Evolutionary conservation across 2,113 vertebrate genomes (phyloP), one percentile per base, ranked within the genome.

Genomic region (Pseudonaja textilis): DNA sequence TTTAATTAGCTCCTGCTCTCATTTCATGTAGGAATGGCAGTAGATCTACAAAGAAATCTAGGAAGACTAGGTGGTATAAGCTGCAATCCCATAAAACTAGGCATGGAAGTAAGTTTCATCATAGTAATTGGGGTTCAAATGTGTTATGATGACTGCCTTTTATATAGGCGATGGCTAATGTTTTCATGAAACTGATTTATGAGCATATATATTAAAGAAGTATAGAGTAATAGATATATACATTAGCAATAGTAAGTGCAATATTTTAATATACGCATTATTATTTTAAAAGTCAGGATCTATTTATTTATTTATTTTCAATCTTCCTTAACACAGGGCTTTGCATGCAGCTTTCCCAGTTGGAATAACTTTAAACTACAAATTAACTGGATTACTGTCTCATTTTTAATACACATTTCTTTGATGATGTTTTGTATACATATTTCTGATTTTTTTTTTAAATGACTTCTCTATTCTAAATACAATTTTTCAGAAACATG

Each of bases 1-100:
- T 98, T 98, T 98, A 98, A 98, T 98, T 98, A 98, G 96, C 95
- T 95, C 96, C 96, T 96, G 97, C 95, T 97, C 93, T 96, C 94
- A 95, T 91, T 95, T 97, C 97, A 94, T 93, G 94, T 81, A 88
- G 96, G 96, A 97, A 96, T 92, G 74, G 96, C 91, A 96, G 94
- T 95, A 95, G 94, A 96, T 97, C 93, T 93, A 90, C 94, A 55
- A 50, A 92, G 96, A 93, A 91, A 91, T 94, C 96, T 91, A 92
- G 95, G 57, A 95, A 95, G 91, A 88, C 95, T 90, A 14, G 39
- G 91, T 96, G 74, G 1, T 94, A 96, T 52, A 59, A 93, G 2
- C 4, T 57, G 88, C 29, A 34, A 22, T 47, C 88, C 42, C 29
- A 20, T 22, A 25, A 56, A 55, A 16, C 23, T 10, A 59, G 54